Evolutionary conservation across 2,797 vertebrate species (phyloP), one percentile per base, ranked within the genome.

Genomic region (Acrossocheilus fasciatus): DNA sequence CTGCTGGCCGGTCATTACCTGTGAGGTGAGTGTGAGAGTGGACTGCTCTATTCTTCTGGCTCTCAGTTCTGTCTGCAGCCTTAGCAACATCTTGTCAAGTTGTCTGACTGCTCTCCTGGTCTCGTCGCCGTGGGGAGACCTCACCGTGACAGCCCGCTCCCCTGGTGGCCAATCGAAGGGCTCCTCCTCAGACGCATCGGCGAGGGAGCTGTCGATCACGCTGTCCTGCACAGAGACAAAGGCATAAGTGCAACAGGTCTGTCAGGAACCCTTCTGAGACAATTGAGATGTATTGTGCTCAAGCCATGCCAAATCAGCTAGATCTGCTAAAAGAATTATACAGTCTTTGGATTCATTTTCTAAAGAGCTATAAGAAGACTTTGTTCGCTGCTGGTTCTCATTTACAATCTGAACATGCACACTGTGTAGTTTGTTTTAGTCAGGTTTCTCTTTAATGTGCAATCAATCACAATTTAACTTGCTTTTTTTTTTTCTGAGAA

Each of bases 181-280:
- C 47, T 75, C 59, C 69, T 84, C 78, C 5, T 81, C 78, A 81
- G 72, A 52, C 11, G 41, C 43, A 30, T 91, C 93, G 34, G 78
- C 83, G 69, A 90, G 87, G 82, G 93, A 91, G 86, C 91, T 89
- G 84, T 95, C 94, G 64, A 94, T 87, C 89, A 96, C 93, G 10
- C 95, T 96, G 89, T 94, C 95, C 96, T 96, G 68, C 78, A 90
- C 1, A 47, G 7, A 75, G 62, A 87, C 82, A 59, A 85, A 66
- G 6, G 69, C 82, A 73, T 30, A n/a, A 78, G 34, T 17, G 50
- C n/a, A 54, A 74, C 17, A 75, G 23, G 30, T 50, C 36, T 54
- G 64, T 26, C 26, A 54, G 15, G 41, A 57, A n/a, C 39, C 15
- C 17, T 30, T 73, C 50, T 62, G n/a, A 18, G n/a, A 34, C 66